Evolutionary conservation across 2,797 vertebrate genomes (phyloP).

Genomic region (Petrocephalus sullivani): DNA sequence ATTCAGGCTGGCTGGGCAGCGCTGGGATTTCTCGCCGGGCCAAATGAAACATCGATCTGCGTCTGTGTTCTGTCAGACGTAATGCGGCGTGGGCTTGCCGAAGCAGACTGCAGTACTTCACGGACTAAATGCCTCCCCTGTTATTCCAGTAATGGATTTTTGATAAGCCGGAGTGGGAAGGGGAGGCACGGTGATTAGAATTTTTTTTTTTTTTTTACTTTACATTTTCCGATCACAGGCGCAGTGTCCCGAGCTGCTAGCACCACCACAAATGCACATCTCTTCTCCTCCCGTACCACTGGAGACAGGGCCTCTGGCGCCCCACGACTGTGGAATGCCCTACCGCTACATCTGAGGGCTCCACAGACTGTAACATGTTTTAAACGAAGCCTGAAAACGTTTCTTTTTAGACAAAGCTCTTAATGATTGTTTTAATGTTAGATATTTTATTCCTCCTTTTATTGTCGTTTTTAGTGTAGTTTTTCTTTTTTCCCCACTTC

Average conservation of each 20-base stretch:
- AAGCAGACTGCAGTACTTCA: background rate
- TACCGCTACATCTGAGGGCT: too few relatives aligned
- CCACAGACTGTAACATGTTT: too few relatives aligned
- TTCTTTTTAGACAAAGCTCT: too few relatives aligned
- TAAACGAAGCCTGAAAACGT: too few relatives aligned
- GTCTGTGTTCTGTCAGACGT: slow-evolving; percentile 7
- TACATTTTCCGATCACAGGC: background rate
- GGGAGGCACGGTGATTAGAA: background rate
- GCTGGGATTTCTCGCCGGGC: background rate
- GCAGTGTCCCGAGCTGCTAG: background rate
- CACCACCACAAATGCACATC: background rate
- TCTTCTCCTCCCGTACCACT: too few relatives aligned
- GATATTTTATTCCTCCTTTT: too few relatives aligned
- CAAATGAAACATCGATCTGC: background rate
- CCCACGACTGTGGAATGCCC: too few relatives aligned
- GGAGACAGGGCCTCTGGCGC: too few relatives aligned
- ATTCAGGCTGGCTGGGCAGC: background rate
- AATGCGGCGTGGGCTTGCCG: background rate
- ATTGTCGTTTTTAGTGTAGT: too few relatives aligned
- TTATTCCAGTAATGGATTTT: background rate
- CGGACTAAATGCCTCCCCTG: background rate
- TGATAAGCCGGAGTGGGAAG: background rate
- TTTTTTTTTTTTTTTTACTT: background rate
- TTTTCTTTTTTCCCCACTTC: too few relatives aligned
- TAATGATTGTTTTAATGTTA: too few relatives aligned